Percentiles rank a stretch among this genome's conserved stretches.
Evolutionary conservation across 2,888 invertebrate genomes (phyloP).

Genomic region (Trachelus troglodyta): DNA sequence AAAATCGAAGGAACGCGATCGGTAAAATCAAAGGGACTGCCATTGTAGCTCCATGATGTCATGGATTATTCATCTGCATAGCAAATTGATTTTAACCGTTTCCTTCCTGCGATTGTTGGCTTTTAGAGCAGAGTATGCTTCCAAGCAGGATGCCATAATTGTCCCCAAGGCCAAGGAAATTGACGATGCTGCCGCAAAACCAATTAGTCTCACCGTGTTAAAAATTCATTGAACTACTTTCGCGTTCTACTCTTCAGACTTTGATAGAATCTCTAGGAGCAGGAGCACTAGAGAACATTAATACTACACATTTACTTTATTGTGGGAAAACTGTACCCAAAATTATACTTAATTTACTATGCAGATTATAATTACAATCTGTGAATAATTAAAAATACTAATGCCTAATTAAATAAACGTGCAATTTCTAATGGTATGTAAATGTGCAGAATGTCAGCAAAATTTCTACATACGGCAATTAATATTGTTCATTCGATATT

Average conservation of each 20-base stretch:
- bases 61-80: slow-evolving; percentile 4
- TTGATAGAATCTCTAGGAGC: background rate
- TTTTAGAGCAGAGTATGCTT: slow-evolving; percentile 1
- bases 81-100: slow-evolving; percentile 7
- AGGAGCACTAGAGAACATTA: background rate
- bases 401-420: background rate
- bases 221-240: slow-evolving; percentile 6
- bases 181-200: slow-evolving; percentile 1
- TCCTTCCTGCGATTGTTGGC: slow-evolving; percentile 14
- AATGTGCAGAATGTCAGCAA: background rate
- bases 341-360: background rate
- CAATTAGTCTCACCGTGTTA: background rate
- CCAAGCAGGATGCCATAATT: slow-evolving; percentile 9
- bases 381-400: background rate
- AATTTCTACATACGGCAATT: background rate
- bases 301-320: background rate
- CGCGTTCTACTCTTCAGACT: background rate
- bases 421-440: background rate
- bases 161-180: slow-evolving; percentile 8
- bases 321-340: background rate
- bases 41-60: background rate
- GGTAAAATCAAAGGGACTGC: background rate
- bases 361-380: background rate
- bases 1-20: background rate
- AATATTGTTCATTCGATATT: background rate